Evolutionary conservation across 2,888 invertebrate species (phyloP).

Genomic region (Phengaris alcon): DNA sequence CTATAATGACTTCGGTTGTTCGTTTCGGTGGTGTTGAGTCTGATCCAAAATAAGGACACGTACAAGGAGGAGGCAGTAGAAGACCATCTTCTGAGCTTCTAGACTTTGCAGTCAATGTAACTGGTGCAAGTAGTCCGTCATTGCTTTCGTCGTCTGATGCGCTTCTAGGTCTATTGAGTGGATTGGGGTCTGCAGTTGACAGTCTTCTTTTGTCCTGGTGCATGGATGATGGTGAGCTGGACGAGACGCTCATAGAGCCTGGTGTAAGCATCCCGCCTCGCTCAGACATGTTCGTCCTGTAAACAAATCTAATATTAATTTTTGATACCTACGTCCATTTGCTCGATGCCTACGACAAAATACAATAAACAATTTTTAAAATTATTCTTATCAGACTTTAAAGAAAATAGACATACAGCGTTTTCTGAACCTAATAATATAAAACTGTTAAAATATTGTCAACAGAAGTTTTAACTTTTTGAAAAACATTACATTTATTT

Average conservation of each 20-base stretch:
- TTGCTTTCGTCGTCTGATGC: conserved; percentile 69
- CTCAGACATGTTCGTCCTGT: conserved; percentile 67
- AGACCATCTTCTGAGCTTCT: conserved; percentile 73
- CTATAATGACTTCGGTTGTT: conserved; percentile 74
- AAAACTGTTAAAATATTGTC: too few relatives aligned
- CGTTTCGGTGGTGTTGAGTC: conserved; percentile 77
- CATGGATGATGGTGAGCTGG: conserved; percentile 73
- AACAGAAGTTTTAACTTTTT: too few relatives aligned
- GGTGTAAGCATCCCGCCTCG: conserved; percentile 70
- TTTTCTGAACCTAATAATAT: too few relatives aligned
- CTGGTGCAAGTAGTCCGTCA: conserved; percentile 63
- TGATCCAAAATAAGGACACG: conserved; percentile 89
- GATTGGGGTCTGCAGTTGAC: conserved; percentile 60
- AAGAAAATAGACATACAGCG: too few relatives aligned
- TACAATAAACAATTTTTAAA: not conserved
- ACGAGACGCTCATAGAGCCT: conserved; percentile 69
- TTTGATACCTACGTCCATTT: conserved; percentile 4
- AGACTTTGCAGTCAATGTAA: conserved; percentile 63
- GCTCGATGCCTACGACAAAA: not conserved
- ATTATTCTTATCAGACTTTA: too few relatives aligned
- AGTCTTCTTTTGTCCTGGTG: conserved; percentile 64
- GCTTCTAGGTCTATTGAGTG: conserved; percentile 64
- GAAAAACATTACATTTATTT: too few relatives aligned
- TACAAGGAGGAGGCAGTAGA: conserved; percentile 86
- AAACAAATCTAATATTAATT: conserved; percentile 35